A percentile compares a stretch with the other conserved stretches of the same genome.
Evolutionary conservation across 2,888 invertebrate genomes (phyloP).

Genomic region (Lochmaea crataegi): DNA sequence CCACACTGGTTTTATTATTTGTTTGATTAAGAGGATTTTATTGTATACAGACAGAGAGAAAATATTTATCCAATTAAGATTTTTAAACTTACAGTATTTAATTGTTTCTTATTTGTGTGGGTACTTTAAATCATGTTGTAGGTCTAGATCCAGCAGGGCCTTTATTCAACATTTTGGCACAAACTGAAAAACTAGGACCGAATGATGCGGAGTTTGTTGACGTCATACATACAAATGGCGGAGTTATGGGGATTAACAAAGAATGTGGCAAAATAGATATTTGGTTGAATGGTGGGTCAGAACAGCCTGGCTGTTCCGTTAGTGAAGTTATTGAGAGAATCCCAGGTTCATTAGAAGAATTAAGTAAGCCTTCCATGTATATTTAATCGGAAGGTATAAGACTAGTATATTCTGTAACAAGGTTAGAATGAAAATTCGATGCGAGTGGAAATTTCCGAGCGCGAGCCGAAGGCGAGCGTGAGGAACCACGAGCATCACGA

Average conservation of each 20-base stretch:
- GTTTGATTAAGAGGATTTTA: too few relatives aligned
- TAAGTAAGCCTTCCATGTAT: constrained; percentile 25
- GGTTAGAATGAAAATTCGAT: too few relatives aligned
- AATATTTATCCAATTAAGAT: background rate
- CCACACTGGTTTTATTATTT: too few relatives aligned
- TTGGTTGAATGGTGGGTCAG: constrained; percentile 45
- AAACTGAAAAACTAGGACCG: constrained; percentile 36
- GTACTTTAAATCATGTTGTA: background rate
- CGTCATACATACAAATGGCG: constrained; percentile 44
- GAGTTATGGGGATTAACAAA: constrained; percentile 34
- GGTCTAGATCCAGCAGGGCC: constrained; percentile 48
- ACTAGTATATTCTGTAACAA: too few relatives aligned
- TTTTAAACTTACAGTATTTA: background rate
- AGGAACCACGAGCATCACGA: too few relatives aligned
- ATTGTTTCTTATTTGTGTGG: background rate
- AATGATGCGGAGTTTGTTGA: constrained; percentile 22
- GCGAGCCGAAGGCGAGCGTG: too few relatives aligned
- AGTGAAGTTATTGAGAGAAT: constrained; percentile 28
- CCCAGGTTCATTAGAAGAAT: constrained; percentile 30
- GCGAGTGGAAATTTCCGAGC: too few relatives aligned
- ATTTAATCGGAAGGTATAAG: background rate
- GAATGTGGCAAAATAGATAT: constrained; percentile 41
- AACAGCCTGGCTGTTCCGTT: constrained; percentile 43
- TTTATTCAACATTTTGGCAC: constrained; percentile 24
- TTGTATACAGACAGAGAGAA: too few relatives aligned